Base-by-base conservation (phyloP, 1,140 invertebrate species). In the Hormaphis cornu region DNA sequence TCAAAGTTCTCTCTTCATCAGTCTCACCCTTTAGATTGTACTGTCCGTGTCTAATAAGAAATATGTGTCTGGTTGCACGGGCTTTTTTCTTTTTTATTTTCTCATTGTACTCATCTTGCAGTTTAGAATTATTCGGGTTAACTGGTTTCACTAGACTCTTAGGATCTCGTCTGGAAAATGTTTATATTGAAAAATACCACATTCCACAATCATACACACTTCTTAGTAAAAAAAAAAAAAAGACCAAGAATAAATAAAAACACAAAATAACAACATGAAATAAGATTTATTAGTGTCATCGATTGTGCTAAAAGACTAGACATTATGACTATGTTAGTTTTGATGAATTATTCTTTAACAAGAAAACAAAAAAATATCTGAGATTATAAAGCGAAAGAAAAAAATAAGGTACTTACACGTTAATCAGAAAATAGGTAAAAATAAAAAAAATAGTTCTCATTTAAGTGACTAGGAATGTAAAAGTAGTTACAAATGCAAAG, bases 31-130 rank as follows among this genome's bases (percentile, higher is more conserved):
- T 79, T 22, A 87, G 75, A 73, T 93, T 85, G 76, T 97, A 98
- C 76, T 98, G 95, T 0, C 96, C 96, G 81, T 99, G 96, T 37
- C 96, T 83, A 72, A 99, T 89, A 7, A 98, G 82, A 72, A 98
- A 83, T 33, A 98, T 77, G 78, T 98, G 89, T 37, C 95, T 80
- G 0, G 84, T 82, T 4, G 87, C 87, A 76, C 84, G 93, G 1
- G 91, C 79, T 72, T 82, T 83, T 9, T 74, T 56, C 28, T 74
- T 71, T 59, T 74, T 72, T 20, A 73, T 14, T 26, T 71, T 20
- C 72, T 72, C 58, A 50, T 72, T 71, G 61, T 63, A 74, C 56
- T 81, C 77, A 74, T 89, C 87, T 48, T 88, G 82, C 72, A 86
- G 83, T 33, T 81, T 79, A 8, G 82, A 79, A 69, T 77, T 79